Conservation (phyloP, 1,140 invertebrate species). For the Aphelinus atriplicis region DNA sequence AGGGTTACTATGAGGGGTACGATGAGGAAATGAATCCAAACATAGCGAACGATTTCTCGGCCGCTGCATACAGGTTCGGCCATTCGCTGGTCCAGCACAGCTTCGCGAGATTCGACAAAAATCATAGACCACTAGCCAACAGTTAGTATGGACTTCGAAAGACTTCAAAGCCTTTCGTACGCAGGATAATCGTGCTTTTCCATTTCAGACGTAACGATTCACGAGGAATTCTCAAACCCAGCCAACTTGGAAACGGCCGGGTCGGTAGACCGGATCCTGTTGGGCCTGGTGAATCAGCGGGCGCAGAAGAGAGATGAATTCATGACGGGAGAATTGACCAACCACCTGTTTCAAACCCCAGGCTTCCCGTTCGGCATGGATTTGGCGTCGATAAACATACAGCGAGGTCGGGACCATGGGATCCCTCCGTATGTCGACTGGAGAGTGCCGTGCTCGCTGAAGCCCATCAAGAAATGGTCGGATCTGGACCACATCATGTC, state of each 20-base stretch:
- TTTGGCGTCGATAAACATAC: conserved; percentile 89
- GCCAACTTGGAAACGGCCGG: conserved; percentile 71
- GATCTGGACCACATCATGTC: conserved; percentile 81
- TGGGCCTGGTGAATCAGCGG: conserved; percentile 81
- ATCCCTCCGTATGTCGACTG: conserved; percentile 84
- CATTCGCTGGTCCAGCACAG: conserved; percentile 90
- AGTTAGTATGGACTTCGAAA: conserved; percentile 62
- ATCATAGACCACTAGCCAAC: conserved; percentile 73
- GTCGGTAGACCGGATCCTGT: conserved; percentile 80
- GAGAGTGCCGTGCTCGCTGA: conserved; percentile 82
- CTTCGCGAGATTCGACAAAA: conserved; percentile 72
- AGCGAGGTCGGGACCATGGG: conserved; percentile 90
- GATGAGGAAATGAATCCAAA: conserved; percentile 84
- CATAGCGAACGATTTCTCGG: conserved; percentile 91
- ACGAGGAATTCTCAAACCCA: conserved; percentile 78
- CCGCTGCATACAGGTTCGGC: conserved; percentile 95
- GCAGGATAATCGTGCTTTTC: neutral
- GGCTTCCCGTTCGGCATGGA: conserved; percentile 83
- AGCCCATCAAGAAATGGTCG: conserved; percentile 76
- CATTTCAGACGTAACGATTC: conserved; percentile 77
- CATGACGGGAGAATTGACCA: conserved; percentile 83
- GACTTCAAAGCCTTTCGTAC: too few relatives aligned
- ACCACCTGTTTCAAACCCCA: conserved; percentile 85
- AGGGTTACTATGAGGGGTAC: conserved; percentile 78
- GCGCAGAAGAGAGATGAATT: conserved; percentile 85